These are phyloP conservation scores for Aphidoletes aphidimyza DNA, from an alignment of 2,888 invertebrate species.

Conservation along the genomic window DNA sequence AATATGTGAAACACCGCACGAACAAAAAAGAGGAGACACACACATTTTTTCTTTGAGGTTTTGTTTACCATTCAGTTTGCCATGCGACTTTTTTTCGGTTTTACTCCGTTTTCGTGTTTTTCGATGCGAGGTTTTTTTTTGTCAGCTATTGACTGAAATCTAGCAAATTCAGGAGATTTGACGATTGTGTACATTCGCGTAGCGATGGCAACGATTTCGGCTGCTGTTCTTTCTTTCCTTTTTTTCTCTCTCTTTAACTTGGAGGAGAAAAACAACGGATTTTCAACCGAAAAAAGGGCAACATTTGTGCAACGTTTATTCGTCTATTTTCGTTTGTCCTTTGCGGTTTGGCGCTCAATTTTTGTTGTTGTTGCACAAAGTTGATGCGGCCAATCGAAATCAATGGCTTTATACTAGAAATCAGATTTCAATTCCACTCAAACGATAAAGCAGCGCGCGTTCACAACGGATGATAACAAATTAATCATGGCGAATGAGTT, in stretches of 20 bases:
- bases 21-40: not conserved
- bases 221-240: no score
- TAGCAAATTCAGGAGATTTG: not conserved
- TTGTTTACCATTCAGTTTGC: not conserved
- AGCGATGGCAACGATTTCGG: not conserved
- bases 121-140: not conserved
- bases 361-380: not conserved
- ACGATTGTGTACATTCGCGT: not conserved
- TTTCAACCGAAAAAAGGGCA: not conserved
- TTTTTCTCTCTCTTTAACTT: not conserved
- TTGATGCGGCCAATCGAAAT: not conserved
- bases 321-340: not conserved
- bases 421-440: slow-evolving; percentile 26
- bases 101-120: not conserved
- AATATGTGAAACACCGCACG: not conserved
- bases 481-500: slow-evolving; percentile 23
- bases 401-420: not conserved
- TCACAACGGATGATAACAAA: not conserved
- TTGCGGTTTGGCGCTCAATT: not conserved
- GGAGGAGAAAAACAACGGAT: not conserved
- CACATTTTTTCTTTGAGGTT: slow-evolving; percentile 30
- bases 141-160: slow-evolving; percentile 43
- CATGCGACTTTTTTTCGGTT: not conserved
- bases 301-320: not conserved
- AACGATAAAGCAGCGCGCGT: not conserved